These are phyloP conservation scores for Lithophane semibrunnea DNA, from an alignment of 2,888 invertebrate species.

Conservation along the genomic window DNA sequence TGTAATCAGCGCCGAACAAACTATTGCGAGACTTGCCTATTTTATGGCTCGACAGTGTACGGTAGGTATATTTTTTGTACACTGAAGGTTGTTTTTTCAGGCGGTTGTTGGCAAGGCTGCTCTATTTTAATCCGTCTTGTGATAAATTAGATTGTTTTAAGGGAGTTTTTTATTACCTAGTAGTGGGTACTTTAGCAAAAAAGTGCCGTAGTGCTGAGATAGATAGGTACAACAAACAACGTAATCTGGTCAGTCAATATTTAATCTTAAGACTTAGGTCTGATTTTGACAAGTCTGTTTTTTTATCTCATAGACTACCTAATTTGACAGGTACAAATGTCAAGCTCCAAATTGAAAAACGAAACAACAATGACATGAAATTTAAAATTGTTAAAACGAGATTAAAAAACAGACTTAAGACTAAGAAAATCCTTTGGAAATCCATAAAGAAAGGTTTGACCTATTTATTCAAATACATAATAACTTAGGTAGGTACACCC, in stretches of 20 bases:
- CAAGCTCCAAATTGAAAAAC: no score
- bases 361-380: no score
- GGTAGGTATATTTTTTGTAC: constrained; percentile 38
- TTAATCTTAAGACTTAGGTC: no score
- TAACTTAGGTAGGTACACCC: no score
- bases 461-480: no score
- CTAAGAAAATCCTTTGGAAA: no score
- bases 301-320: no score
- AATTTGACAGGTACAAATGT: no score
- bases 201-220: background rate
- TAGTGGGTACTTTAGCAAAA: constrained; percentile 14
- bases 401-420: no score
- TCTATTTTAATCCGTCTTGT: constrained; percentile 54
- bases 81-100: constrained; percentile 60
- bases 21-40: constrained; percentile 47
- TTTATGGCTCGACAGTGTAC: constrained; percentile 59
- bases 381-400: no score
- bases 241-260: background rate
- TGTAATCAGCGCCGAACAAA: constrained; percentile 57
- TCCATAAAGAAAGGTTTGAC: no score
- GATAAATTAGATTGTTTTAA: constrained; percentile 55
- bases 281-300: no score
- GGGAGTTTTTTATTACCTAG: constrained; percentile 32
- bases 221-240: background rate
- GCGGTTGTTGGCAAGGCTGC: constrained; percentile 45